A percentile compares a stretch with the other conserved stretches of the same genome.
Conservation (phyloP, 2,113 vertebrate genomes). For the Callocephalon fimbriatum region DNA sequence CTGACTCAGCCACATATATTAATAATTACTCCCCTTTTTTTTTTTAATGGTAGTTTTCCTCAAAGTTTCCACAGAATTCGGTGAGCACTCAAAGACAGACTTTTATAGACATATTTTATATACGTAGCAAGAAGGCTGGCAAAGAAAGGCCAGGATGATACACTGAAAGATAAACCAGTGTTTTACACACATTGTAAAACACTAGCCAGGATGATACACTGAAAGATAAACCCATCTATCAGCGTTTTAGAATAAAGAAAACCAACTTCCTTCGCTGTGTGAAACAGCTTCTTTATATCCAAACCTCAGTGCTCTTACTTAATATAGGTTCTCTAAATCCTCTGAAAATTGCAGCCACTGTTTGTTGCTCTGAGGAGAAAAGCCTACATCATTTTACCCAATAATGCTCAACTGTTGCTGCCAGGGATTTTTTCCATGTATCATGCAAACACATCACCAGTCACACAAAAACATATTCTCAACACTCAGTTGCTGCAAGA, state of each 20-base stretch:
- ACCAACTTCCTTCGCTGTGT: neutral
- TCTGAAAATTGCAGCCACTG: neutral
- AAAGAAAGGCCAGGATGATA: neutral
- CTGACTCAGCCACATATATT: neutral
- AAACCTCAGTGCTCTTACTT: neutral
- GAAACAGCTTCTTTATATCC: neutral
- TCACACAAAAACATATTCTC: neutral
- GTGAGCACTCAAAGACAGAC: neutral
- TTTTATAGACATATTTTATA: neutral
- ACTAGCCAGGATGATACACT: neutral
- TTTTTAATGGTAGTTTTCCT: neutral
- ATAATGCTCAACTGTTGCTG: neutral
- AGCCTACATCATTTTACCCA: neutral
- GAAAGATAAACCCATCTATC: neutral
- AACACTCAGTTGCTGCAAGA: neutral
- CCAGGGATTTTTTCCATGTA: neutral
- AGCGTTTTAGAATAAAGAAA: neutral
- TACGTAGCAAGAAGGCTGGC: neutral
- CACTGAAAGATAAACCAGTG: neutral
- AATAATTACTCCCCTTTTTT: neutral
- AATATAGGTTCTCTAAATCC: neutral
- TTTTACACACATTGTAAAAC: neutral
- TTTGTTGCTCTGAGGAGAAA: neutral
- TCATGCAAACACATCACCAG: neutral
- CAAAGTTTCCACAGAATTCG: neutral